These are phyloP conservation scores for Thelohanellus kitauei DNA, from an alignment of 30 jellyfish, hydroid and myxozoan species.

Conservation along the genomic window DNA sequence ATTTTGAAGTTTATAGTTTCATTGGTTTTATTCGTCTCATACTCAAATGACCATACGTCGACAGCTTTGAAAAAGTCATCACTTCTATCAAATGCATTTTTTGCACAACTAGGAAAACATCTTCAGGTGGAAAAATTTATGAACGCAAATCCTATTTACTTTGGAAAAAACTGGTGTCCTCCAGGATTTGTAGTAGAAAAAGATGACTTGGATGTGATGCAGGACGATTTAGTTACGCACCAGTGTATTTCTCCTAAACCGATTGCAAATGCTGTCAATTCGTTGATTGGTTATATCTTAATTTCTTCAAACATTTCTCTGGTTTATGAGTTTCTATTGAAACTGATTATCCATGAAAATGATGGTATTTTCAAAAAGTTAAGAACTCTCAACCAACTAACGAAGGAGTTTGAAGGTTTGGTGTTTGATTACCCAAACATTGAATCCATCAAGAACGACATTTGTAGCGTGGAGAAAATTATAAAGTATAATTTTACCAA, in stretches of 20 bases:
- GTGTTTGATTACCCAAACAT: no score
- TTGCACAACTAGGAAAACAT: no score
- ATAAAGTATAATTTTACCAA: no score
- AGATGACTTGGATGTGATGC: background rate
- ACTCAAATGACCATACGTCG: constrained; percentile 22
- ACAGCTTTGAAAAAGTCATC: constrained; percentile 14
- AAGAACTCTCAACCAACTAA: background rate
- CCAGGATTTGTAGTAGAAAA: constrained; percentile 15
- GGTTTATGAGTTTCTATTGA: constrained; percentile 18
- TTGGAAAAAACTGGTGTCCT: constrained; percentile 26
- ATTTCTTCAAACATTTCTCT: constrained; percentile 12
- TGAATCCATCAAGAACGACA: background rate
- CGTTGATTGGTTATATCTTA: constrained; percentile 35
- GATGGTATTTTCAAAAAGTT: background rate
- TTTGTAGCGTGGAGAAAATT: background rate
- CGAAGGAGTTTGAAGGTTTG: background rate
- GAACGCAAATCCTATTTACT: no score
- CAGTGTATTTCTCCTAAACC: constrained; percentile 13
- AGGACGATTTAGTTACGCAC: background rate
- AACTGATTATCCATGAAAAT: constrained; percentile 4
- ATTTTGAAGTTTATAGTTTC: constrained; percentile 30
- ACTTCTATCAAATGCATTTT: no score
- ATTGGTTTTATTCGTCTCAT: constrained; percentile 9
- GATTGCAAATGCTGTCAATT: no score
- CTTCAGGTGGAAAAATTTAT: no score